Conservation (phyloP, 2,888 invertebrate species). For the Falcaria lacertinaria region DNA sequence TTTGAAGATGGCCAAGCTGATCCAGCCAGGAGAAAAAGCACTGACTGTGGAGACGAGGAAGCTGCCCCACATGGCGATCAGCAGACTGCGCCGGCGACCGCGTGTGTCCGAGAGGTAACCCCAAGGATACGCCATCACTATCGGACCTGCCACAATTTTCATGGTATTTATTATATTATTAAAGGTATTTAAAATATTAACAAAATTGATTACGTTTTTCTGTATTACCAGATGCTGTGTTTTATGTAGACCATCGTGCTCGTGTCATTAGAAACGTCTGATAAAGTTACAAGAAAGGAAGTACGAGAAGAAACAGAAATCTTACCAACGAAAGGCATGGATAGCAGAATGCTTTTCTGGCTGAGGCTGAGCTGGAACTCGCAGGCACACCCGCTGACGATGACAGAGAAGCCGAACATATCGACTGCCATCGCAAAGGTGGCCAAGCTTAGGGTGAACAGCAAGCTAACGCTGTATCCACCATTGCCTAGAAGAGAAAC, state of each 20-base stretch:
- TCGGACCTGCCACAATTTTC: too few species aligned
- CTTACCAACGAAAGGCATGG: conserved; percentile 80
- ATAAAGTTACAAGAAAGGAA: too few species aligned
- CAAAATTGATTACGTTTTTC: too few species aligned
- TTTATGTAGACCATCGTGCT: too few species aligned
- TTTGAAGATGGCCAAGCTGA: conserved; percentile 34
- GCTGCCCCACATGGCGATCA: conserved; percentile 29
- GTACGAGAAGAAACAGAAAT: background rate
- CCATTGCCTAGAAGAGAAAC: conserved; percentile 21
- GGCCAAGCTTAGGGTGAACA: conserved; percentile 25
- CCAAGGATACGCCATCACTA: conserved; percentile 45
- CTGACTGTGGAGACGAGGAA: conserved; percentile 30
- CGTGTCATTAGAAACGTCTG: too few species aligned
- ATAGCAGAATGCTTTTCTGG: conserved; percentile 80
- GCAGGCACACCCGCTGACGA: conserved; percentile 32
- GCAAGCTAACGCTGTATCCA: conserved; percentile 30
- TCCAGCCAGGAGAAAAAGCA: conserved; percentile 43
- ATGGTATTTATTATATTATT: too few species aligned
- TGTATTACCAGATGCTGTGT: too few species aligned
- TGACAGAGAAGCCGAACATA: conserved; percentile 40
- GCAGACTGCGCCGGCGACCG: conserved; percentile 32
- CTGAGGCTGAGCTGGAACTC: conserved; percentile 47
- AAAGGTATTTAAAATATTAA: too few species aligned
- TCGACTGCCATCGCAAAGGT: conserved; percentile 33
- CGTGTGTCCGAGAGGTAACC: conserved; percentile 47